These are phyloP conservation scores for Nesogale talazaci DNA, from an alignment of 2,113 vertebrate species.

Conservation along the genomic window DNA sequence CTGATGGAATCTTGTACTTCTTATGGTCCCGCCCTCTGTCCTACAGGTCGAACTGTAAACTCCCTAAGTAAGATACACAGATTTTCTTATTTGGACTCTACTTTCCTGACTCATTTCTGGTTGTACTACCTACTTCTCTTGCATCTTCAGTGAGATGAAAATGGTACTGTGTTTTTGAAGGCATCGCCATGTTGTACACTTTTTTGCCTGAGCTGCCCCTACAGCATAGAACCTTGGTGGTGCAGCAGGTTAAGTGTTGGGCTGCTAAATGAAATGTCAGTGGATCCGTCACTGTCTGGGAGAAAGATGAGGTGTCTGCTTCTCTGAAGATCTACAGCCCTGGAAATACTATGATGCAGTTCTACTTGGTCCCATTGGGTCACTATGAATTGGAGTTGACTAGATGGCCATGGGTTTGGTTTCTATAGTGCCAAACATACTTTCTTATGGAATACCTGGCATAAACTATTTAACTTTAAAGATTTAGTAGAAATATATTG, in stretches of 20 bases:
- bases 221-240: no score
- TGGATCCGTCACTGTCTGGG: no score
- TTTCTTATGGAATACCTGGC: not conserved
- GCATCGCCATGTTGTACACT: not conserved
- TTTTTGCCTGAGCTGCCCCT: not conserved
- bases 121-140: not conserved
- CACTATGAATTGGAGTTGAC: no score
- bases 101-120: not conserved
- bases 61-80: not conserved
- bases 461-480: constrained; percentile 18
- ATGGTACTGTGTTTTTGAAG: not conserved
- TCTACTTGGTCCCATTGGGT: no score
- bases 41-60: not conserved
- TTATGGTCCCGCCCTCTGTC: no score
- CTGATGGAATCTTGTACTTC: no score
- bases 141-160: not conserved
- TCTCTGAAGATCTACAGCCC: no score
- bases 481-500: not conserved
- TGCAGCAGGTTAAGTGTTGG: no score
- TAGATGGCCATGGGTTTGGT: no score
- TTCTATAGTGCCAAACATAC: not conserved
- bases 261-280: no score
- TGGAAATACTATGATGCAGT: no score
- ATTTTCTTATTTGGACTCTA: not conserved
- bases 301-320: no score